phyloP scores from a whole-genome alignment of 2,113 vertebrate species.

The Seriola rivoliana region DNA sequence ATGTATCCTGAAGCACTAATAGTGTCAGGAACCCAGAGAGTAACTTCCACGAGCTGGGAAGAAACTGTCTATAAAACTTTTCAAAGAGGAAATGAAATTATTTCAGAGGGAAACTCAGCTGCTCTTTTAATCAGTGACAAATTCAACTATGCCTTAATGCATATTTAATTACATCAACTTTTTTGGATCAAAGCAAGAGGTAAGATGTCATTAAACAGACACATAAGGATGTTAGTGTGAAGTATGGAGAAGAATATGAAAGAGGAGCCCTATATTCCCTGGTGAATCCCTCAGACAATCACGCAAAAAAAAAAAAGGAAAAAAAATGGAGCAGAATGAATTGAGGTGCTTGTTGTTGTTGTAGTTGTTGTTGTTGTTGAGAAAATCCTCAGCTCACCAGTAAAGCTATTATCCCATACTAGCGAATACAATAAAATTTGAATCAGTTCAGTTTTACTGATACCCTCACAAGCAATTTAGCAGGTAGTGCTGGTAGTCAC shows the following conservation, averaged over 20 bases:
- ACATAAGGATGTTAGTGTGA: slow-evolving; percentile 65
- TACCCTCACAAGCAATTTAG: slow-evolving; percentile 64
- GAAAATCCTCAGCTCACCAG: slow-evolving; percentile 60
- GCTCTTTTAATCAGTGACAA: slow-evolving; percentile 77
- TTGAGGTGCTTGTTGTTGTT: slow-evolving; percentile 45
- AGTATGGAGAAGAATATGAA: slow-evolving; percentile 69
- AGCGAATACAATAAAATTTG: slow-evolving; percentile 57
- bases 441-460: slow-evolving; percentile 64
- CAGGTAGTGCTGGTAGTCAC: slow-evolving; percentile 49
- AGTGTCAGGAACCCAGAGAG: not conserved
- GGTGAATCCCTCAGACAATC: slow-evolving; percentile 52
- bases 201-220: slow-evolving; percentile 65
- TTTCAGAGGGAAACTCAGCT: slow-evolving; percentile 55
- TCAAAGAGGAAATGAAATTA: slow-evolving; percentile 63
- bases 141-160: slow-evolving; percentile 72
- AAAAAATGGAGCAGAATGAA: slow-evolving; percentile 49
- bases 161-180: slow-evolving; percentile 74
- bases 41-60: not conserved
- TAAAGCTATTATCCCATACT: slow-evolving; percentile 69
- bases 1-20: not conserved
- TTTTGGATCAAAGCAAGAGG: slow-evolving; percentile 48
- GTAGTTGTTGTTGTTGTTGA: slow-evolving; percentile 29
- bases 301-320: not conserved
- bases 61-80: slow-evolving; percentile 52
- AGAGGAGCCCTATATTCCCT: slow-evolving; percentile 63